Conservation (phyloP, 2,888 invertebrate genomes). For the Geotrupes spiniger region DNA sequence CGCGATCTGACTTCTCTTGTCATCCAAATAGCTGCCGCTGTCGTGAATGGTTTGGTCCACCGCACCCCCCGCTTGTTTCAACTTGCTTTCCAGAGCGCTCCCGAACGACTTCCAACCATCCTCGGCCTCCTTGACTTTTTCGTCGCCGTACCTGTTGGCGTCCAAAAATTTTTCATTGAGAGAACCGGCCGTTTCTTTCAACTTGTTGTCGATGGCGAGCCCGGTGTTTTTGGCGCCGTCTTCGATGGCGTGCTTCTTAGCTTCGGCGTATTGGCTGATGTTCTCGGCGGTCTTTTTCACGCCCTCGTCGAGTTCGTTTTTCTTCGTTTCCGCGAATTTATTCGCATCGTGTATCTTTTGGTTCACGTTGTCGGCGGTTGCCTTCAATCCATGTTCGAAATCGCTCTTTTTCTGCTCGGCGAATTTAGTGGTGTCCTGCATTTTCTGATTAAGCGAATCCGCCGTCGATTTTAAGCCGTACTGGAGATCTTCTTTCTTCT, state of each 20-base stretch:
- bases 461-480: slow-evolving; percentile 16
- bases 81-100: slow-evolving; percentile 19
- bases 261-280: slow-evolving; percentile 12
- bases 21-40: slow-evolving; percentile 28
- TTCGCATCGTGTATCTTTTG: slow-evolving; percentile 22
- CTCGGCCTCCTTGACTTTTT: slow-evolving; percentile 16
- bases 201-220: slow-evolving; percentile 27
- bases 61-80: slow-evolving; percentile 24
- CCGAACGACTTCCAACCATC: slow-evolving; percentile 15
- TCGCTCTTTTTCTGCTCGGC: slow-evolving; percentile 18
- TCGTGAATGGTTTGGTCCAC: slow-evolving; percentile 27
- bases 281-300: slow-evolving; percentile 6
- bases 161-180: slow-evolving; percentile 22
- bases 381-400: slow-evolving; percentile 11
- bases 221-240: slow-evolving; percentile 19
- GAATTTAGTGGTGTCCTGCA: slow-evolving; percentile 24
- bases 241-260: slow-evolving; percentile 13
- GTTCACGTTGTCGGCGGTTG: slow-evolving; percentile 14
- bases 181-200: slow-evolving; percentile 13
- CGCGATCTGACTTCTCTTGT: slow-evolving; percentile 31
- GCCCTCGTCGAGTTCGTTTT: slow-evolving; percentile 13
- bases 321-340: slow-evolving; percentile 16
- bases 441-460: slow-evolving; percentile 14
- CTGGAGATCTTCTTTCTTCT: slow-evolving; percentile 17
- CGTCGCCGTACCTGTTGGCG: slow-evolving; percentile 18